These are phyloP conservation scores for Actinia tenebrosa DNA, from an alignment of 64 coral and sea anemone species.

Conservation along the genomic window DNA sequence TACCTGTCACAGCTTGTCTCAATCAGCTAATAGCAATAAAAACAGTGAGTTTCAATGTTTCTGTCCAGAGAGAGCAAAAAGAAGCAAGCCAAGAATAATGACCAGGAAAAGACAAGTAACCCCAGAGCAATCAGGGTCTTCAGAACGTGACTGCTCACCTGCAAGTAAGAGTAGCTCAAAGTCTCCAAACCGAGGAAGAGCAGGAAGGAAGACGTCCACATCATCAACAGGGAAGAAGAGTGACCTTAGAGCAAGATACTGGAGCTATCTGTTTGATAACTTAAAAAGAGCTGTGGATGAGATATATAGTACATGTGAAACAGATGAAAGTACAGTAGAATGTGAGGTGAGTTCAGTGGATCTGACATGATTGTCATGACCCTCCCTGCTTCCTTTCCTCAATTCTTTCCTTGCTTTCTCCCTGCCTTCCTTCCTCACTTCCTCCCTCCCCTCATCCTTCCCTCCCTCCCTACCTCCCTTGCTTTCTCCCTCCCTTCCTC, in stretches of 20 bases:
- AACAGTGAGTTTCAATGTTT: background rate
- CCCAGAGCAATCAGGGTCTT: conserved; percentile 87
- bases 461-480: too few species aligned
- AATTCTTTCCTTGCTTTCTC: too few species aligned
- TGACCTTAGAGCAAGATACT: conserved; percentile 95
- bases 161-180: conserved; percentile 62
- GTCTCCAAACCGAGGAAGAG: conserved; percentile 57
- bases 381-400: too few species aligned
- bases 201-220: conserved; percentile 41
- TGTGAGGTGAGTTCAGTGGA: conserved; percentile 67
- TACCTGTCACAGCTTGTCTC: too few species aligned
- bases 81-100: conserved; percentile 53
- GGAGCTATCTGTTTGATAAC: conserved; percentile 99
- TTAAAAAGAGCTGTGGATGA: conserved; percentile 97
- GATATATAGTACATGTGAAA: conserved; percentile 95
- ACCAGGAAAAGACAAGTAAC: conserved; percentile 54
- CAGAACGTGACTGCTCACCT: conserved; percentile 74
- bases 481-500: too few species aligned
- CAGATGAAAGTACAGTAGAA: conserved; percentile 87
- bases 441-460: too few species aligned
- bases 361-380: too few species aligned
- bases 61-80: conserved; percentile 32
- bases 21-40: too few species aligned
- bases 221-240: conserved; percentile 75
- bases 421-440: too few species aligned